Evolutionary conservation across 2,113 vertebrate genomes (phyloP).

Genomic region (Phylloscopus trochilus): DNA sequence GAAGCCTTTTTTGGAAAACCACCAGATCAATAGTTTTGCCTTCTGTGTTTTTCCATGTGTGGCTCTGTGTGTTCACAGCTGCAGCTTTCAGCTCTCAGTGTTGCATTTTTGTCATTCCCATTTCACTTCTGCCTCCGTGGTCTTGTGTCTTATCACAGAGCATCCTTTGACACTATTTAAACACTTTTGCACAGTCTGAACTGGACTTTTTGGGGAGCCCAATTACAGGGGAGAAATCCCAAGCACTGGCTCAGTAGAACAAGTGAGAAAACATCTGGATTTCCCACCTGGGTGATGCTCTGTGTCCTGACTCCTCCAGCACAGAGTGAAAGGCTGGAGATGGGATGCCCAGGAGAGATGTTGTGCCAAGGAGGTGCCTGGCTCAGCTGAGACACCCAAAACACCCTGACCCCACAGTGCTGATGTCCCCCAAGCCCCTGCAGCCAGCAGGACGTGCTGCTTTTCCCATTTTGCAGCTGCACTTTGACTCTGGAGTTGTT

Average conservation of each 20-base stretch:
- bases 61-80: not conserved
- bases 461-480: not conserved
- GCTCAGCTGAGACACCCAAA: not conserved
- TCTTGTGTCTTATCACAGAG: rapidly evolving
- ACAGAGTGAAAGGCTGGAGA: not conserved
- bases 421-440: not conserved
- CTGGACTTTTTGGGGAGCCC: not conserved
- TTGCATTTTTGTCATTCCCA: not conserved
- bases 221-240: not conserved
- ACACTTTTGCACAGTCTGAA: not conserved
- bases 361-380: not conserved
- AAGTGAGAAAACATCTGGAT: not conserved
- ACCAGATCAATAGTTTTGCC: not conserved
- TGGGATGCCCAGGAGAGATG: rapidly evolving
- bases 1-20: slow-evolving; percentile 6
- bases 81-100: not conserved
- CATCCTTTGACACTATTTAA: not conserved
- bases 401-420: rapidly evolving
- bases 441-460: not conserved
- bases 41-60: not conserved
- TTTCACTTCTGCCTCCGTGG: not conserved
- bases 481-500: not conserved
- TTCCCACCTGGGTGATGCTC: not conserved
- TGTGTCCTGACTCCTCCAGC: not conserved
- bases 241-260: not conserved